A percentile compares a stretch with the other conserved stretches of the same genome.
Conservation (phyloP, 2,888 invertebrate species). For the Drosophila mimica region DNA sequence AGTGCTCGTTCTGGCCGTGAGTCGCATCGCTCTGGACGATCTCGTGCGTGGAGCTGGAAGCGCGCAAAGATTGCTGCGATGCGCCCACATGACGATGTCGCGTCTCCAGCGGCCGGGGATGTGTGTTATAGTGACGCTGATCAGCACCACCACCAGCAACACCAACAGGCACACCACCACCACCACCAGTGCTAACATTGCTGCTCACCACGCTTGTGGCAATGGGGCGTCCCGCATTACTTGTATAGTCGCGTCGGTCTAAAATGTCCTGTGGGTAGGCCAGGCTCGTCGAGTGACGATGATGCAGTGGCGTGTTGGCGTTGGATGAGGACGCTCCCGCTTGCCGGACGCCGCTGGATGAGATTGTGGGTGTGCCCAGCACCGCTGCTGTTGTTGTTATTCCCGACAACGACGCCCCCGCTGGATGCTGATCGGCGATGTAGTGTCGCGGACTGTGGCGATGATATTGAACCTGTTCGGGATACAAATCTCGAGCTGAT, state of each 20-base stretch:
- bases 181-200: slow-evolving; percentile 38
- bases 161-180: slow-evolving; percentile 20
- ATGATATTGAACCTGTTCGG: slow-evolving; percentile 82
- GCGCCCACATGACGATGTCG: slow-evolving; percentile 81
- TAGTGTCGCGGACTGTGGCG: slow-evolving; percentile 84
- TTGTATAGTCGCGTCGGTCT: slow-evolving; percentile 84
- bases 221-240: slow-evolving; percentile 62
- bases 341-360: slow-evolving; percentile 65
- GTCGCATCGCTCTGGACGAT: slow-evolving; percentile 85
- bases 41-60: slow-evolving; percentile 84
- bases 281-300: slow-evolving; percentile 80
- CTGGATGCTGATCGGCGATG: slow-evolving; percentile 81
- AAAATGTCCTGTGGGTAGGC: slow-evolving; percentile 84
- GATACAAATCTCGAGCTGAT: slow-evolving; percentile 77
- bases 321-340: slow-evolving; percentile 68
- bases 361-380: slow-evolving; percentile 71
- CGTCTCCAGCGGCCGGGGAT: slow-evolving; percentile 77
- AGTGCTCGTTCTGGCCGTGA: slow-evolving; percentile 89
- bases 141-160: slow-evolving; percentile 46
- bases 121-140: slow-evolving; percentile 79
- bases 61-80: slow-evolving; percentile 82
- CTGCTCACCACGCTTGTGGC: slow-evolving; percentile 77
- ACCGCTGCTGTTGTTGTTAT: slow-evolving; percentile 25
- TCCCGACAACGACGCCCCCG: slow-evolving; percentile 41
- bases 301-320: slow-evolving; percentile 78